Percentiles rank a stretch among this genome's conserved stretches.
These are phyloP conservation scores for Tretioscincus oriximinensis DNA, from an alignment of 2,113 vertebrate genomes.

Conservation along the genomic window DNA sequence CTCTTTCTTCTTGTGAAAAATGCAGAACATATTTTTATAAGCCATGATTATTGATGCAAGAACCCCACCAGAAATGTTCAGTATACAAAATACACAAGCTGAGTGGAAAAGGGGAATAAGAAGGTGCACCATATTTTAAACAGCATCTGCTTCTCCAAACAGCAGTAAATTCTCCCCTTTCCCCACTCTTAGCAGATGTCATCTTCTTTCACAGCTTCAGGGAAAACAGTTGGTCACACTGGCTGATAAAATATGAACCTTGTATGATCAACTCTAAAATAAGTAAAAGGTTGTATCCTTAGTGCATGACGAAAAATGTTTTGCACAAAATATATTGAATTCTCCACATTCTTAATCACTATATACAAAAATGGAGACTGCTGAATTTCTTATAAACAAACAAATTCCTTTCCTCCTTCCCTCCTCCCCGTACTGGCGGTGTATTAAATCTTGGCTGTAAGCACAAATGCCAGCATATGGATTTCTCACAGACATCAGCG, in stretches of 20 bases:
- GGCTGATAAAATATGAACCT: not conserved
- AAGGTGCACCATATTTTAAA: not conserved
- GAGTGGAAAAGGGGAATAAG: no score
- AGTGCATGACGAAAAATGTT: not conserved
- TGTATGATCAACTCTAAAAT: not conserved
- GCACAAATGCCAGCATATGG: slow-evolving; percentile 52
- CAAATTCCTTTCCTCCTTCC: slow-evolving; percentile 22
- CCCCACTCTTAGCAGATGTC: not conserved
- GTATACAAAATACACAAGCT: not conserved
- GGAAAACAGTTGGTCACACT: not conserved
- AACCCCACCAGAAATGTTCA: no score
- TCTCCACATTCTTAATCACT: not conserved
- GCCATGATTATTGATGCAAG: not conserved
- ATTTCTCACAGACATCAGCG: slow-evolving; percentile 42
- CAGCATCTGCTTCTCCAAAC: not conserved
- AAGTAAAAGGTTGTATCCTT: not conserved
- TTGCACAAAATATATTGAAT: not conserved
- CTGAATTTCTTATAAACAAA: slow-evolving; percentile 39
- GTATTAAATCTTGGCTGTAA: slow-evolving; percentile 52
- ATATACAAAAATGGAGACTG: not conserved
- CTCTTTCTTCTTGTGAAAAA: not conserved
- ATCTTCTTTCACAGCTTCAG: not conserved
- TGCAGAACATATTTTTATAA: not conserved
- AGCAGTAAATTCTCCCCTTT: not conserved
- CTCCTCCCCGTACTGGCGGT: slow-evolving; percentile 29